These are phyloP conservation scores for Nannoperca australis DNA, from an alignment of 2,797 vertebrate species.

Conservation along the genomic window DNA sequence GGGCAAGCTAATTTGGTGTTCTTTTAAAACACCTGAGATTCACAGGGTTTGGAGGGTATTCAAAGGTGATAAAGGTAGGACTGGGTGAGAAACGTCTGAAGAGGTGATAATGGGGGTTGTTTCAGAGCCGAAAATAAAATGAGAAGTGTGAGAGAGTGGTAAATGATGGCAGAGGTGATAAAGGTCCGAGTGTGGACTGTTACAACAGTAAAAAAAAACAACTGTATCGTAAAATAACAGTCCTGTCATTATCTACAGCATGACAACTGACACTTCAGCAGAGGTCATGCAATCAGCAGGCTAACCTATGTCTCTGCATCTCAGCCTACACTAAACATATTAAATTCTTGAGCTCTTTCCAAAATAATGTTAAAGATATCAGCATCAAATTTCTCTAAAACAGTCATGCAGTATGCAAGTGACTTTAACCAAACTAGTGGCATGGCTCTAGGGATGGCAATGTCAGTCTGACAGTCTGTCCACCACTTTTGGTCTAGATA, in stretches of 20 bases:
- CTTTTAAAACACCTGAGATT: slow-evolving; percentile 72
- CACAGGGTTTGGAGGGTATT: slow-evolving; percentile 59
- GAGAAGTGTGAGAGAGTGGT: slow-evolving; percentile 30
- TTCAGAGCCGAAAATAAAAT: slow-evolving; percentile 46
- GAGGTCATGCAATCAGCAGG: background rate
- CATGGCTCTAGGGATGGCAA: background rate
- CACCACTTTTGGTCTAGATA: background rate
- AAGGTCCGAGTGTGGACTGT: slow-evolving; percentile 18
- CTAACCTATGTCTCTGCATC: background rate
- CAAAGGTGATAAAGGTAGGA: slow-evolving; percentile 45
- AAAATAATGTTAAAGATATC: background rate
- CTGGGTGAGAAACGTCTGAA: slow-evolving; percentile 12
- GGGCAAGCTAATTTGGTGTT: slow-evolving; percentile 77
- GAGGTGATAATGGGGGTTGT: slow-evolving; percentile 46
- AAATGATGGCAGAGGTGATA: slow-evolving; percentile 51
- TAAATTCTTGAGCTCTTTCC: background rate
- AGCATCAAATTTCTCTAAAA: background rate
- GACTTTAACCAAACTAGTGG: background rate
- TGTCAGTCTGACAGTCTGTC: background rate
- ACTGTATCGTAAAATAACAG: slow-evolving; percentile 11
- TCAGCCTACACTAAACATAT: background rate
- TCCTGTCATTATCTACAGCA: slow-evolving; percentile 16
- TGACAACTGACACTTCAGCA: background rate
- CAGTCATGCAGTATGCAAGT: background rate
- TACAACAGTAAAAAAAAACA: slow-evolving; percentile 12